A percentile compares a stretch with the other conserved stretches of the same genome.
These are phyloP conservation scores for Platygyra sinensis DNA, from an alignment of 64 coral and sea anemone species.

Conservation along the genomic window DNA sequence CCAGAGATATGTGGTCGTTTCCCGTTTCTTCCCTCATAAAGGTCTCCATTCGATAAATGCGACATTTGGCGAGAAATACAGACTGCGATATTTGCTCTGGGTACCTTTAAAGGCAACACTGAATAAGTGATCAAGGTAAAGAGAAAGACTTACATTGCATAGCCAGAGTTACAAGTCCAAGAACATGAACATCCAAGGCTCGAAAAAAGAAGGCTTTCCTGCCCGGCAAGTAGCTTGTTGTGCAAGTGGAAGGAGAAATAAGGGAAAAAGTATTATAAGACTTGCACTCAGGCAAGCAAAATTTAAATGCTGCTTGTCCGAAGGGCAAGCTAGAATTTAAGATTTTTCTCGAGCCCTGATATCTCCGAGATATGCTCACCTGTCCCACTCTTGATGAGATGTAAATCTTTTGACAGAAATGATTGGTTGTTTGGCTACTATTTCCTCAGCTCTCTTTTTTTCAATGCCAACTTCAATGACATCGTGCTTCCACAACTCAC, in stretches of 20 bases:
- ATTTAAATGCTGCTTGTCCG: too few species aligned
- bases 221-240: too few species aligned
- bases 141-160: too few species aligned
- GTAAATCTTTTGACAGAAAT: constrained; percentile 18
- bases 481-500: constrained; percentile 47
- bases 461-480: constrained; percentile 21
- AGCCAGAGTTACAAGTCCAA: neutral
- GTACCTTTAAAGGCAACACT: constrained; percentile 14
- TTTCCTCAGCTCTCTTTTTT: neutral
- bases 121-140: neutral
- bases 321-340: too few species aligned
- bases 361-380: neutral
- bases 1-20: constrained; percentile 51
- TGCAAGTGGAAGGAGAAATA: too few species aligned
- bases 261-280: too few species aligned
- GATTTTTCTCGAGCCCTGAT: too few species aligned
- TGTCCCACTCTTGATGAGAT: constrained; percentile 24
- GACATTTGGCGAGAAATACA: constrained; percentile 31
- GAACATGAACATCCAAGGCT: neutral
- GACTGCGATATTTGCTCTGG: constrained; percentile 32
- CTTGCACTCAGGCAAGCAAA: too few species aligned
- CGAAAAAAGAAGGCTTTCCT: too few species aligned
- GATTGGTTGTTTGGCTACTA: constrained; percentile 15
- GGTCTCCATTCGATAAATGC: constrained; percentile 44
- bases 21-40: constrained; percentile 43